phyloP scores from a whole-genome alignment of 2,113 vertebrate genomes.

The Protobothrops flavoviridis region DNA sequence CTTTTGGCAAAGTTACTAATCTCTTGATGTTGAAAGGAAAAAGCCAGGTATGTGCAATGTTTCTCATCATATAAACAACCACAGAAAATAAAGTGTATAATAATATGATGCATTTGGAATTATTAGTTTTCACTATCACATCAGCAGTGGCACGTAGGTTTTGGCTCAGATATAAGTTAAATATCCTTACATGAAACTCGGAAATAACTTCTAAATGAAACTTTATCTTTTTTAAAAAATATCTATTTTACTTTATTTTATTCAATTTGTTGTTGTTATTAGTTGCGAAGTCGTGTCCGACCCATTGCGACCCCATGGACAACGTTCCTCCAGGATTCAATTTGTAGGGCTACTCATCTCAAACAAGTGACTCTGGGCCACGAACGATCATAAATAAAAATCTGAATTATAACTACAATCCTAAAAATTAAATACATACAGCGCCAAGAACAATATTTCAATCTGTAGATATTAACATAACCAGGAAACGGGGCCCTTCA shows the following conservation, averaged over 20 bases:
- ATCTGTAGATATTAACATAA: not conserved
- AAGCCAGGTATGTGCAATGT: conserved; percentile 75
- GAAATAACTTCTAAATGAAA: not conserved
- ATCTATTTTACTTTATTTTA: not conserved
- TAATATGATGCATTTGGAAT: not conserved
- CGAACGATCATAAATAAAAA: not conserved
- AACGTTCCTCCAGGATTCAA: not conserved
- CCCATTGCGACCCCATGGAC: too few relatives aligned
- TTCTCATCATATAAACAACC: conserved; percentile 29
- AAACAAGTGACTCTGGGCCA: not conserved
- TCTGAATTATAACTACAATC: not conserved
- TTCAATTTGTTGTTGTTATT: not conserved
- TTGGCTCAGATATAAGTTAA: not conserved
- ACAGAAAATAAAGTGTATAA: conserved; percentile 6
- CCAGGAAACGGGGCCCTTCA: not conserved
- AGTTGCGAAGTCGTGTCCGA: too few relatives aligned
- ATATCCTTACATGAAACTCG: not conserved
- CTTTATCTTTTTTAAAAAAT: too few relatives aligned
- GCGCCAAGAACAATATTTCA: not conserved
- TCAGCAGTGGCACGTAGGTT: not conserved
- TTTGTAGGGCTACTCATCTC: not conserved
- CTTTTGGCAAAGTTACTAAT: conserved; percentile 87
- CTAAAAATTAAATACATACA: not conserved
- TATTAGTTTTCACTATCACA: not conserved
- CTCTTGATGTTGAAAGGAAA: conserved; percentile 82